phyloP scores from a whole-genome alignment of 2,888 invertebrate genomes.

The Hedychridium roseum region DNA sequence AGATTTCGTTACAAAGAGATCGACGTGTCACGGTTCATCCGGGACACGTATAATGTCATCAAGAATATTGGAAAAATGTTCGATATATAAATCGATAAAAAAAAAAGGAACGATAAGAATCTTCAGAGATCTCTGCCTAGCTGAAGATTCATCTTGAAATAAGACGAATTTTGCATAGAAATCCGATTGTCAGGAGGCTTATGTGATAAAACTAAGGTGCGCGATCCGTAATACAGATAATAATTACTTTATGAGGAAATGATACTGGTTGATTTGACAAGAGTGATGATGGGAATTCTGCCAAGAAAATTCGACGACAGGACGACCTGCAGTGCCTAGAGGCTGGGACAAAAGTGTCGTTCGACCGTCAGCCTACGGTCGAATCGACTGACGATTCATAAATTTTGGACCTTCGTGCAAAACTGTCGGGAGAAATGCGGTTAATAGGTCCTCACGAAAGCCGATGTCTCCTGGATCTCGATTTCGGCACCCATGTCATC shows the following conservation, averaged over 20 bases:
- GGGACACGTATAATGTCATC: conserved; percentile 15
- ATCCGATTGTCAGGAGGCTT: no score
- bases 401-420: conserved; percentile 27
- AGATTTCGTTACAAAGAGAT: background rate
- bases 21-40: conserved; percentile 40
- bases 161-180: no score
- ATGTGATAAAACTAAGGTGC: no score
- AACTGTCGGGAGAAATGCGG: conserved; percentile 26
- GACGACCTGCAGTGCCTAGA: conserved; percentile 22
- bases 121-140: no score
- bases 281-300: no score
- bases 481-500: conserved; percentile 52
- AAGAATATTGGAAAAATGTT: background rate
- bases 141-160: no score
- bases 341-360: conserved; percentile 21
- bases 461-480: conserved; percentile 52
- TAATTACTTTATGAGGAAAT: no score
- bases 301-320: no score
- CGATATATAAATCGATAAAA: background rate
- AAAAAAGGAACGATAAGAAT: background rate
- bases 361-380: conserved; percentile 19
- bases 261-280: no score
- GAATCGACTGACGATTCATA: conserved; percentile 21
- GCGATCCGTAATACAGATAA: no score
- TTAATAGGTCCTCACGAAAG: conserved; percentile 55